phyloP scores from a whole-genome alignment of 1,140 invertebrate genomes.

The Ceratina japonica region DNA sequence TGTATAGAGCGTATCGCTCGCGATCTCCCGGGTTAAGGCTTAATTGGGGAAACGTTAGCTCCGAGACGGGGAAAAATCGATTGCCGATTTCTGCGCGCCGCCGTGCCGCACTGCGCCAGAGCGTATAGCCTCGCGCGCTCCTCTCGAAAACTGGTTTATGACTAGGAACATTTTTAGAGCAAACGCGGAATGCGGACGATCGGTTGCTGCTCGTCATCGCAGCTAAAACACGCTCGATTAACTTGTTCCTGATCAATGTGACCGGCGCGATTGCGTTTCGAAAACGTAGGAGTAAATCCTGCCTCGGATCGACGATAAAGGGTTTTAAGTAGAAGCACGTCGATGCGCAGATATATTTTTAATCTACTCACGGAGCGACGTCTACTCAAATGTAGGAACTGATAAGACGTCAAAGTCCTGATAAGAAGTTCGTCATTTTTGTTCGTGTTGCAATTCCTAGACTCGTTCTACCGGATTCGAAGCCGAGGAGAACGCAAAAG shows the following conservation, averaged over 20 bases:
- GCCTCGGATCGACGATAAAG: neutral
- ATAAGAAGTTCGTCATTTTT: too few species aligned
- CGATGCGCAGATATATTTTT: too few species aligned
- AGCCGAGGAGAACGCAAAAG: constrained; percentile 14
- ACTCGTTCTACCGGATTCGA: neutral
- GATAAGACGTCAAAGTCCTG: too few species aligned
- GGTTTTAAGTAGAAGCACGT: neutral
- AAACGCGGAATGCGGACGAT: constrained; percentile 30
- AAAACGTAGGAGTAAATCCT: neutral
- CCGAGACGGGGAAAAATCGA: constrained; percentile 2
- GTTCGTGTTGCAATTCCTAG: neutral
- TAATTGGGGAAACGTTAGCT: neutral
- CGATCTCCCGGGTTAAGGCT: neutral
- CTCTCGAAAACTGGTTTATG: constrained; percentile 27
- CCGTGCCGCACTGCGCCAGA: too few species aligned
- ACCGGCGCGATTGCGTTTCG: too few species aligned
- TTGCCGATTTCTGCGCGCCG: constrained; percentile 9
- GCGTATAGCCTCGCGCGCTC: neutral
- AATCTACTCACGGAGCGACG: too few species aligned
- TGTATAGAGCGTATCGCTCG: neutral
- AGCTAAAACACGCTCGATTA: neutral
- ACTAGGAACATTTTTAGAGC: neutral
- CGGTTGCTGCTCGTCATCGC: neutral
- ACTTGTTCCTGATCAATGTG: constrained; percentile 27
- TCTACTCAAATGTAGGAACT: too few species aligned